These are phyloP conservation scores for Origma solitaria DNA, from an alignment of 2,113 vertebrate genomes.

Conservation along the genomic window DNA sequence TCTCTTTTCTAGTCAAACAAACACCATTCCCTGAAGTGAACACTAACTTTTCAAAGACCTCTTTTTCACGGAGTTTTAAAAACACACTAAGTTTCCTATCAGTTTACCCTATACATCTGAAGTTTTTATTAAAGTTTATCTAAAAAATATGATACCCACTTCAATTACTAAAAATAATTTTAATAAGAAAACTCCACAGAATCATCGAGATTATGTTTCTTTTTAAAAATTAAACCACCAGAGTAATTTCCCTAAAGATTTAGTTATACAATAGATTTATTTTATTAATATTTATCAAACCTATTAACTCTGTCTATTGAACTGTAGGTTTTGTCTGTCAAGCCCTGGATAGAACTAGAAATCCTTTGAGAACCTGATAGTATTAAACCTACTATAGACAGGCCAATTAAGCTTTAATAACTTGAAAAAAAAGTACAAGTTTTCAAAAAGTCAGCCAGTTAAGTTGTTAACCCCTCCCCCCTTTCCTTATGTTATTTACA, in stretches of 20 bases:
- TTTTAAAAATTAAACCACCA: constrained; percentile 27
- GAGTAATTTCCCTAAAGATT: constrained; percentile 45
- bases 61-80: neutral
- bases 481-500: neutral
- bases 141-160: constrained; percentile 42
- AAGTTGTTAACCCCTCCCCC: neutral
- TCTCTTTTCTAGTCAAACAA: constrained; percentile 21
- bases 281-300: constrained; percentile 61
- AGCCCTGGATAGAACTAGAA: neutral
- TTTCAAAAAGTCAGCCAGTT: neutral
- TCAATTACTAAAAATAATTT: constrained; percentile 57
- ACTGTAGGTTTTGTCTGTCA: neutral
- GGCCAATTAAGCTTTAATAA: constrained; percentile 23
- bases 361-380: neutral
- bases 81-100: neutral
- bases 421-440: neutral
- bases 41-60: neutral
- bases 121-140: constrained; percentile 53
- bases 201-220: constrained; percentile 31
- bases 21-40: neutral
- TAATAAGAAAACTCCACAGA: constrained; percentile 9
- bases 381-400: neutral
- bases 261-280: constrained; percentile 23
- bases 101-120: neutral
- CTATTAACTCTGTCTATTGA: constrained; percentile 38